Conservation (phyloP, 2,888 invertebrate species). For the Tigriopus californicus region DNA sequence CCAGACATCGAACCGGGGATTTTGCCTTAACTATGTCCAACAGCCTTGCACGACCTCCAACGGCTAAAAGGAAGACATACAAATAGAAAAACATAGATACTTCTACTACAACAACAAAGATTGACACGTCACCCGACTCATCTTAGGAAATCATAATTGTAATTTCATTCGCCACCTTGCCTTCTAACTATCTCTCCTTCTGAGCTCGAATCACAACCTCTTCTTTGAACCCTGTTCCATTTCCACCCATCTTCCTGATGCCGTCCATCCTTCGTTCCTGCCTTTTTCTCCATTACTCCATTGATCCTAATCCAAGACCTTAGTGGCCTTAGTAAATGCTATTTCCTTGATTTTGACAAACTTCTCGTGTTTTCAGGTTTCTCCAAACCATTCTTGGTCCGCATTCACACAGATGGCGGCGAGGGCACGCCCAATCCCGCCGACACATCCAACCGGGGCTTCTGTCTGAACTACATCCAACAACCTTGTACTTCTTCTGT, state of each 20-base stretch:
- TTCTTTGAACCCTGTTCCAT: not conserved
- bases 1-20: conserved; percentile 34
- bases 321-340: no score
- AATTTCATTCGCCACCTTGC: not conserved
- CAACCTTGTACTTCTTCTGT: not conserved
- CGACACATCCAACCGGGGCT: conserved; percentile 34
- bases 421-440: conserved; percentile 39
- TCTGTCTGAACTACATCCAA: not conserved
- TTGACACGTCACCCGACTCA: not conserved
- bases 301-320: not conserved
- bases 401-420: conserved; percentile 54
- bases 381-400: conserved; percentile 56
- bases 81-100: not conserved
- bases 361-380: conserved; percentile 38
- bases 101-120: not conserved
- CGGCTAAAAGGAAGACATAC: not conserved
- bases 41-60: conserved; percentile 11
- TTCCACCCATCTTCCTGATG: not conserved
- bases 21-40: conserved; percentile 12
- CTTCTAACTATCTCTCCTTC: not conserved
- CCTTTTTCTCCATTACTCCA: no score
- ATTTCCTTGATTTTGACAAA: not conserved
- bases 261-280: not conserved
- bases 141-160: not conserved
- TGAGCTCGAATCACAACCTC: not conserved